Evolutionary conservation across 1,140 invertebrate species (phyloP).

Genomic region (Diabrotica undecimpunctata): DNA sequence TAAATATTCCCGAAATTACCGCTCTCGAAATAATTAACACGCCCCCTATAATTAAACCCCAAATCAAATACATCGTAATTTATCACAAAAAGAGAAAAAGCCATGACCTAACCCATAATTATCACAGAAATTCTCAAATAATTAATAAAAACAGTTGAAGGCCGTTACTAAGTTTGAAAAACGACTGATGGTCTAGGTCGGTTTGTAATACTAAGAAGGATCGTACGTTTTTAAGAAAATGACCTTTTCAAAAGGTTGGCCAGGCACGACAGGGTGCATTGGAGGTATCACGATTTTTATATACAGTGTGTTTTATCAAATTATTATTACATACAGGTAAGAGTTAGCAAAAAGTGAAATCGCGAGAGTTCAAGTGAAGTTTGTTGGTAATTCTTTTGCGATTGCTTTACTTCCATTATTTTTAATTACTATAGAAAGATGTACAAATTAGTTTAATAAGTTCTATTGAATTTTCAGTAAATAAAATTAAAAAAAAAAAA

Average conservation of each 20-base stretch:
- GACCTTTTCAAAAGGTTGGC: not conserved
- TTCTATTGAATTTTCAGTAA: too few species aligned
- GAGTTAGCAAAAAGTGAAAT: too few species aligned
- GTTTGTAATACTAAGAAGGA: constrained; percentile 4
- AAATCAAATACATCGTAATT: constrained; percentile 10
- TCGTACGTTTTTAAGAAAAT: constrained; percentile 4
- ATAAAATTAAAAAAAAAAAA: too few species aligned
- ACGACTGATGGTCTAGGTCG: constrained; percentile 10
- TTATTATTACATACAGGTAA: not conserved
- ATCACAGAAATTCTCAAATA: constrained; percentile 7
- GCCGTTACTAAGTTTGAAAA: constrained; percentile 12
- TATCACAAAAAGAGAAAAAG: constrained; percentile 5
- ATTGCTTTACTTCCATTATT: too few species aligned
- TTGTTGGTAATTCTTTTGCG: too few species aligned
- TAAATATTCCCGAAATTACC: constrained; percentile 5
- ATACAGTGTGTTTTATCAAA: not conserved
- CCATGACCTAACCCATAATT: not conserved
- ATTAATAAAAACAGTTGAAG: constrained; percentile 13
- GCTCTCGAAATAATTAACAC: constrained; percentile 5
- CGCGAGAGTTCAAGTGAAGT: too few species aligned
- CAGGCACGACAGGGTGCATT: not conserved
- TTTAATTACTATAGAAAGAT: too few species aligned
- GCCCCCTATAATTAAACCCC: constrained; percentile 6
- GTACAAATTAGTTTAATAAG: too few species aligned
- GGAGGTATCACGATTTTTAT: not conserved